phyloP scores from a whole-genome alignment of 30 jellyfish, hydroid and myxozoan species.

The Turritopsis dohrnii region DNA sequence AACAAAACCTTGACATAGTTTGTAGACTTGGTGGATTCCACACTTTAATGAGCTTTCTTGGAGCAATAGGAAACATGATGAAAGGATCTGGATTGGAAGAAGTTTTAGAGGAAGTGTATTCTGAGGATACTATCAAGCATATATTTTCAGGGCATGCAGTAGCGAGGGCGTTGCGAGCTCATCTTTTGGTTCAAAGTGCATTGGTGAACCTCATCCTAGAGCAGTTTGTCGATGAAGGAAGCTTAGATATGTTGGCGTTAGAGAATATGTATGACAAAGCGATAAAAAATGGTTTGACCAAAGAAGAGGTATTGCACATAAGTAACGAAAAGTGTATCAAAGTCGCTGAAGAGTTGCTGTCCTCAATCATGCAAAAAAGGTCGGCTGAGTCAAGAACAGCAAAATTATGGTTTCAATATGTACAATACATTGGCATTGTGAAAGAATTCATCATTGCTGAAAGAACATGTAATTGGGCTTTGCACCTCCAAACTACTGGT shows the following conservation, averaged over 20 bases:
- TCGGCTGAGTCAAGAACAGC: constrained; percentile 47
- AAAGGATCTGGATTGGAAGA: constrained; percentile 27
- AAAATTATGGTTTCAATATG: constrained; percentile 42
- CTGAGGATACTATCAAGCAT: constrained; percentile 34
- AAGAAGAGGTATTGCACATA: constrained; percentile 6
- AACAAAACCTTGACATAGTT: constrained; percentile 17
- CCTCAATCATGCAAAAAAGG: neutral
- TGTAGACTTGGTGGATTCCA: constrained; percentile 41
- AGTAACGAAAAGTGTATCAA: neutral
- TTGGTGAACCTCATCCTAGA: neutral
- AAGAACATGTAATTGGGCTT: constrained; percentile 58
- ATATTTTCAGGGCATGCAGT: constrained; percentile 35
- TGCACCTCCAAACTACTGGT: constrained; percentile 34
- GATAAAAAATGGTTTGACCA: constrained; percentile 16
- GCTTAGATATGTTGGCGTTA: neutral
- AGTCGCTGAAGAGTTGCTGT: constrained; percentile 12
- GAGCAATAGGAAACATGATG: constrained; percentile 26
- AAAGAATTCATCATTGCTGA: constrained; percentile 57
- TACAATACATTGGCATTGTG: constrained; percentile 36
- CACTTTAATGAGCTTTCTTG: constrained; percentile 37
- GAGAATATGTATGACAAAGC: constrained; percentile 16
- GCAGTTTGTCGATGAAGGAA: constrained; percentile 9
- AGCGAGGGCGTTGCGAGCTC: constrained; percentile 45
- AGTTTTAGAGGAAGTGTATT: constrained; percentile 36
- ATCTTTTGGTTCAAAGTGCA: constrained; percentile 24